A percentile compares a stretch with the other conserved stretches of the same genome.
Conservation (phyloP, 2,888 invertebrate species). For the Acronicta alni region DNA sequence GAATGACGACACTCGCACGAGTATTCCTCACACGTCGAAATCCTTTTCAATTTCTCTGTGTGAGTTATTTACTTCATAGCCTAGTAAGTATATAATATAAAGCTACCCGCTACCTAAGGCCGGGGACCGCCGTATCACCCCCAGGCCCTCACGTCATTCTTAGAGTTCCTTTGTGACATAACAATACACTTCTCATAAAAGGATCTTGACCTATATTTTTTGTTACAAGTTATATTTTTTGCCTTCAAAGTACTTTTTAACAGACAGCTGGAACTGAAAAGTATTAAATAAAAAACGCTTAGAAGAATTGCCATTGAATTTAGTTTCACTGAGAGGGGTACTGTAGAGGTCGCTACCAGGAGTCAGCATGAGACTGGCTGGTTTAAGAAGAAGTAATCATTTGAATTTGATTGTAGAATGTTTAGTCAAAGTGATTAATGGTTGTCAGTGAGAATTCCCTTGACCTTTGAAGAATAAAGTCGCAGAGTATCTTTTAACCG, state of each 20-base stretch:
- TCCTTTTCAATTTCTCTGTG: neutral
- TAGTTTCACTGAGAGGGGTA: too few species aligned
- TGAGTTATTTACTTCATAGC: neutral
- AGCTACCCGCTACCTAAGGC: conserved; percentile 16
- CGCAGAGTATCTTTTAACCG: too few species aligned
- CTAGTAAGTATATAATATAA: conserved; percentile 1
- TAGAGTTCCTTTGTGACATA: conserved; percentile 47
- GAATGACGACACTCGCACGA: neutral
- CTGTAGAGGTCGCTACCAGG: too few species aligned
- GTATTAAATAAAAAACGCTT: too few species aligned
- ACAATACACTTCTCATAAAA: conserved; percentile 44
- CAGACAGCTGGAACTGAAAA: neutral
- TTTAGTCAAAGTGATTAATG: too few species aligned
- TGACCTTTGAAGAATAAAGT: too few species aligned
- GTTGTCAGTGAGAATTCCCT: too few species aligned
- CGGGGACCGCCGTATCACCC: conserved; percentile 16
- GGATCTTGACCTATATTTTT: conserved; percentile 38
- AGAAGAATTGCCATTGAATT: too few species aligned
- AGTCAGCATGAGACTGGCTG: too few species aligned
- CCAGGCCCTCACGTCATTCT: conserved; percentile 23
- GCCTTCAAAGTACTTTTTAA: conserved; percentile 2
- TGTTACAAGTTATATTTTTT: conserved; percentile 13
- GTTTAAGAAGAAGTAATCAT: too few species aligned
- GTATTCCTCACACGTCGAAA: neutral
- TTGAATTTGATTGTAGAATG: too few species aligned